These are phyloP conservation scores for Hirundichthys speculiger DNA, from an alignment of 2,113 vertebrate genomes.

Conservation along the genomic window DNA sequence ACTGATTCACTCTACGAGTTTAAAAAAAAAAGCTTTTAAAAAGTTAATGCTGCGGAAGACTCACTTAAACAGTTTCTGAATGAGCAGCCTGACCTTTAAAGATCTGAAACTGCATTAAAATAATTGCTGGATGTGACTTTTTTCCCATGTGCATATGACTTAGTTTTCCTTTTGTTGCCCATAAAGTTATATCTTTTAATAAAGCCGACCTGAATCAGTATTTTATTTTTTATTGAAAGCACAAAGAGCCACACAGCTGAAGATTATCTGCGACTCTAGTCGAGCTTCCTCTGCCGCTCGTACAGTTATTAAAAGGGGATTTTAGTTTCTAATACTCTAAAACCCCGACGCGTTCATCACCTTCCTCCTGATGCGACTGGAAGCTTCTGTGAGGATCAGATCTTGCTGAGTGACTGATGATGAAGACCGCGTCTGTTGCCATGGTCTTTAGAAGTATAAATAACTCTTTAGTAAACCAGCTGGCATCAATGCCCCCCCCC, in stretches of 20 bases:
- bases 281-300: no score
- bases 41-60: constrained; percentile 25
- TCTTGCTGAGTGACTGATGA: constrained; percentile 36
- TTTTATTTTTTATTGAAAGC: no score
- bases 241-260: no score
- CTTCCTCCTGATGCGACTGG: background rate
- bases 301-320: no score
- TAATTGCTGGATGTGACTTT: no score
- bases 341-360: no score
- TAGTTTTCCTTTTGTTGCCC: no score
- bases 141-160: no score
- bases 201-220: no score
- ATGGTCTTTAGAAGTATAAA: constrained; percentile 61
- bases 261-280: no score
- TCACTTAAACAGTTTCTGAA: constrained; percentile 19
- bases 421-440: constrained; percentile 53
- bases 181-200: no score
- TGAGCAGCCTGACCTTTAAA: constrained; percentile 11
- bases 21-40: constrained; percentile 20
- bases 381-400: constrained; percentile 20
- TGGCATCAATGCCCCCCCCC: constrained; percentile 32
- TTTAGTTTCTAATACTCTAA: no score
- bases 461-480: constrained; percentile 56
- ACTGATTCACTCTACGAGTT: constrained; percentile 1
- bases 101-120: constrained; percentile 3